Percentiles rank a stretch among this genome's conserved stretches.
Conservation (phyloP, 64 coral and sea anemone species). For the Montipora cactus region DNA sequence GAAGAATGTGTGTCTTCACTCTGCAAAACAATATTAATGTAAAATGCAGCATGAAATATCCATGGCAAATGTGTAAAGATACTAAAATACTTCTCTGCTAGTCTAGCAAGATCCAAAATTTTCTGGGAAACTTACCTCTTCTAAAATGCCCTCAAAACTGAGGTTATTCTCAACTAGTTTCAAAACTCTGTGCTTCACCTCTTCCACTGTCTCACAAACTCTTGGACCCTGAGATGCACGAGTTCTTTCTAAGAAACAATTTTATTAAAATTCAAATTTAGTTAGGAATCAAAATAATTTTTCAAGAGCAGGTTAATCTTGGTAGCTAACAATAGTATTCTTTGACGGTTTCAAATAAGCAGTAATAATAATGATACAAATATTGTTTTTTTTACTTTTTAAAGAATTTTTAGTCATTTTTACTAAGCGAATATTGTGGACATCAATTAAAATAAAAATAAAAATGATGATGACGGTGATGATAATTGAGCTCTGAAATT, state of each 20-base stretch:
- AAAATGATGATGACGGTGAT: too few relatives aligned
- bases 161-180: conserved; percentile 47
- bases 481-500: too few relatives aligned
- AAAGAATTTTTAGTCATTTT: too few relatives aligned
- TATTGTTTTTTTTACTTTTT: too few relatives aligned
- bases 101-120: not conserved
- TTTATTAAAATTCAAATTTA: not conserved
- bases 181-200: conserved; percentile 11
- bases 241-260: conserved; percentile 1
- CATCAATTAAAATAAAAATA: too few relatives aligned
- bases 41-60: not conserved
- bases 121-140: conserved; percentile 7
- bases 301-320: too few relatives aligned
- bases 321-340: too few relatives aligned
- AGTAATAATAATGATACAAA: too few relatives aligned
- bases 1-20: not conserved
- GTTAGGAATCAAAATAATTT: not conserved
- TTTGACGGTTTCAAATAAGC: too few relatives aligned
- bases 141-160: conserved; percentile 67
- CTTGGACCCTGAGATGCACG: not conserved
- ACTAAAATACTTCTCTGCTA: too few relatives aligned
- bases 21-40: not conserved
- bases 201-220: not conserved
- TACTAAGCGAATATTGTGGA: too few relatives aligned
- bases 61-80: too few relatives aligned